These are phyloP conservation scores for Muricea muricata DNA, from an alignment of 92 coral and sea anemone species.

Conservation along the genomic window DNA sequence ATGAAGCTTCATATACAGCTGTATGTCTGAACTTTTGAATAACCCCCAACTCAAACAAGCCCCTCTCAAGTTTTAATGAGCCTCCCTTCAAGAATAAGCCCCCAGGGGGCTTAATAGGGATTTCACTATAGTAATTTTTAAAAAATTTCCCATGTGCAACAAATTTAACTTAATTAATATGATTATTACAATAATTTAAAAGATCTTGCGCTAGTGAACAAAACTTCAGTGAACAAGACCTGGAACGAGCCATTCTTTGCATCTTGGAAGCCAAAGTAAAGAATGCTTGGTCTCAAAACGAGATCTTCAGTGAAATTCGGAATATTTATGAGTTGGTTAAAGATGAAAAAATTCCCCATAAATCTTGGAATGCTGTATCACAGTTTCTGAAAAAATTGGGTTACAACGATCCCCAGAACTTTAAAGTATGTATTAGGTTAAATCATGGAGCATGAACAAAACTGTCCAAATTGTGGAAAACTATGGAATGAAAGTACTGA, in stretches of 20 bases:
- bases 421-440: not conserved
- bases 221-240: no score
- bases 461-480: constrained; percentile 13
- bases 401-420: not conserved
- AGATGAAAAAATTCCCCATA: not conserved
- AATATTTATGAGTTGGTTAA: not conserved
- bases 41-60: no score
- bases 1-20: no score
- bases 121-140: no score
- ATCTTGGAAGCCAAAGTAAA: not conserved
- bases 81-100: no score
- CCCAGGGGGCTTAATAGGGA: no score
- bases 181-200: no score
- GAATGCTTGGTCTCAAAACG: constrained; percentile 14
- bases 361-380: not conserved
- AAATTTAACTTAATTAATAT: no score
- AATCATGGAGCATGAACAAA: not conserved
- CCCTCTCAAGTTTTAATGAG: no score
- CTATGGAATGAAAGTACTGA: not conserved
- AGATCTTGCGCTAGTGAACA: no score
- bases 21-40: no score
- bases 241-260: not conserved
- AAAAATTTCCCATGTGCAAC: no score
- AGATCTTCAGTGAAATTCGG: not conserved
- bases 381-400: not conserved